phyloP scores from a whole-genome alignment of 2,888 invertebrate species.

The Aproaerema taeniolella region DNA sequence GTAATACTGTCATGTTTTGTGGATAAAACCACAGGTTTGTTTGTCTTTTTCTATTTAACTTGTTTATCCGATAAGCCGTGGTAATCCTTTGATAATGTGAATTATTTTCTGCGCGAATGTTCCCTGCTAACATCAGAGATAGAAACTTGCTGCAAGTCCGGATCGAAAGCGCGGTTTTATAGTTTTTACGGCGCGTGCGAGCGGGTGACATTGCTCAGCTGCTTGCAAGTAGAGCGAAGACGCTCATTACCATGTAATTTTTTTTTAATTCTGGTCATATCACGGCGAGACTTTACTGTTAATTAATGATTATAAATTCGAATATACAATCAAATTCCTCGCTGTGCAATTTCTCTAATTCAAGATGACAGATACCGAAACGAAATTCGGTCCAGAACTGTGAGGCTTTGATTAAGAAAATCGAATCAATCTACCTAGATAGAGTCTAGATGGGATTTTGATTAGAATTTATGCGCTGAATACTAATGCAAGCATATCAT shows the following conservation, averaged over 20 bases:
- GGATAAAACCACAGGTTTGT: no score
- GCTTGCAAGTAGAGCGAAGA: conserved; percentile 21
- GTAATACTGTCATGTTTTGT: no score
- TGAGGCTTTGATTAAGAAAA: not conserved
- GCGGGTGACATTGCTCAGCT: conserved; percentile 37
- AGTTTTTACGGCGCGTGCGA: conserved; percentile 45
- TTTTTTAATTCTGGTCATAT: no score
- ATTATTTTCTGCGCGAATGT: conserved; percentile 33
- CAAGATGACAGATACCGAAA: conserved; percentile 5
- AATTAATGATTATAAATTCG: no score
- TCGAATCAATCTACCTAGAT: not conserved
- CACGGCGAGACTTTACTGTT: conserved; percentile 1
- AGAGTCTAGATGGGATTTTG: conserved; percentile 1
- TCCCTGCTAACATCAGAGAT: conserved; percentile 48
- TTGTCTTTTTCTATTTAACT: no score
- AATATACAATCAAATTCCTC: not conserved
- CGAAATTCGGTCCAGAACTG: not conserved
- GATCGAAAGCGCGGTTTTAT: conserved; percentile 67
- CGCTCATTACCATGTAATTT: no score
- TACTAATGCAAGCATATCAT: conserved; percentile 5
- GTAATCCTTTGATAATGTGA: conserved; percentile 1
- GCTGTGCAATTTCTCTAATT: not conserved
- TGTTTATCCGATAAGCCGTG: no score
- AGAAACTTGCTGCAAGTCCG: conserved; percentile 59
- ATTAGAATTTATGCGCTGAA: conserved; percentile 5